A percentile compares a stretch with the other conserved stretches of the same genome.
Evolutionary conservation across 2,113 vertebrate genomes (phyloP).

Genomic region (Glaucomys volans): DNA sequence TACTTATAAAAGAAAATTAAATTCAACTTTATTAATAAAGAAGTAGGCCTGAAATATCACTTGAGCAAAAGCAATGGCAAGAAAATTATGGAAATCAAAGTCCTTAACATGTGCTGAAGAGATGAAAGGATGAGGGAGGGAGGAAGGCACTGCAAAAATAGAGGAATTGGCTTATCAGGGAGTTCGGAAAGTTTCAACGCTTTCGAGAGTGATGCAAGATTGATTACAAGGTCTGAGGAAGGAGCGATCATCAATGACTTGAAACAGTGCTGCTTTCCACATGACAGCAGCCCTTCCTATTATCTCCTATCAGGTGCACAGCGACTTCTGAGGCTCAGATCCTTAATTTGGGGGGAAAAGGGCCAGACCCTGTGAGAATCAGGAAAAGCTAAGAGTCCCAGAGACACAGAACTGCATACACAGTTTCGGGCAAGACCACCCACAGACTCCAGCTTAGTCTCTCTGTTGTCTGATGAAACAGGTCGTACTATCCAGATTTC

Average conservation of each 20-base stretch:
- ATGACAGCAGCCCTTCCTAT: not conserved
- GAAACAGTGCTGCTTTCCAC: not conserved
- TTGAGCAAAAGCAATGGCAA: not conserved
- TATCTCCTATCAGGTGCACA: not conserved
- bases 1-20: slow-evolving; percentile 9
- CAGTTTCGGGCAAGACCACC: not conserved
- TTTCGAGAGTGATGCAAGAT: not conserved
- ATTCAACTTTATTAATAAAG: not conserved
- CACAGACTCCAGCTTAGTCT: not conserved
- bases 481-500: not conserved
- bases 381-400: not conserved
- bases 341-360: not conserved
- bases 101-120: not conserved
- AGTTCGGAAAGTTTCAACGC: not conserved
- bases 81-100: not conserved
- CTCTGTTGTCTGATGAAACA: not conserved
- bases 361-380: not conserved
- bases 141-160: not conserved
- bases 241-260: not conserved
- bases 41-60: not conserved
- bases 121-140: not conserved
- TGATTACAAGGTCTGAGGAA: not conserved
- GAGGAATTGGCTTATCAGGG: not conserved
- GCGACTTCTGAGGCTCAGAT: not conserved
- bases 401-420: not conserved